Evolutionary conservation across 2,797 vertebrate genomes (phyloP), one percentile per base, ranked within the genome.

Genomic region (Melanotaenia boesemani): DNA sequence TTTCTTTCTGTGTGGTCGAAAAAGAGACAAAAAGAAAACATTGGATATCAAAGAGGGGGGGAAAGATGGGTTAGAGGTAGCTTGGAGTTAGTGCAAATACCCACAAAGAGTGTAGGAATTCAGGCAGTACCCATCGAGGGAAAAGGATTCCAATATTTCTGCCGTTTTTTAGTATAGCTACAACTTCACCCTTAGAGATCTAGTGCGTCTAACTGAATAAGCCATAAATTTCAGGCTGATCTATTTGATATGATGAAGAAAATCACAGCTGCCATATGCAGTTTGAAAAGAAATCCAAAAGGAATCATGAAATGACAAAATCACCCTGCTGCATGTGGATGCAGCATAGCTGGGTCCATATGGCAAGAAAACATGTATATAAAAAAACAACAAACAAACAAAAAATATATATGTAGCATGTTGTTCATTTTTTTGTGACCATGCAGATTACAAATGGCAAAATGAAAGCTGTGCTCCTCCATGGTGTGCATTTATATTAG

Each of bases 241-340:
- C 76, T 81, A 58, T 83, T 82, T 82, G 78, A 79, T 76, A 32
- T 79, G 77, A 86, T 85, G 81, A 87, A 77, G 30, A 61, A 58
- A 78, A 87, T 87, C 81, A 86, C 70, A 87, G 83, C 61, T n/a
- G 2, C 71, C 63, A 52, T 89, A 86, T 89, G 77, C 80, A 84
- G 90, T 91, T 91, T 88, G 88, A 90, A 84, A 78, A 71, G 70
- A 48, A 78, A 79, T 81, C 86, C 76, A 91, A 88, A 86, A 79
- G 79, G 86, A 88, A 90, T 90, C 79, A 75, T 67, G 61, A 84
- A 83, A 76, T 72, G 72, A 78, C 62, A 75, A 67, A 83, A 85
- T 71, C 39, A 41, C 13, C 36, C 67, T 0, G 16, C 73, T 61
- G 64, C 55, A 72, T 73, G 59, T 22, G 13, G 70, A 61, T 37